A percentile compares a stretch with the other conserved stretches of the same genome.
These are phyloP conservation scores for Rhabdornis inornatus DNA, from an alignment of 2,113 vertebrate genomes.

Conservation along the genomic window DNA sequence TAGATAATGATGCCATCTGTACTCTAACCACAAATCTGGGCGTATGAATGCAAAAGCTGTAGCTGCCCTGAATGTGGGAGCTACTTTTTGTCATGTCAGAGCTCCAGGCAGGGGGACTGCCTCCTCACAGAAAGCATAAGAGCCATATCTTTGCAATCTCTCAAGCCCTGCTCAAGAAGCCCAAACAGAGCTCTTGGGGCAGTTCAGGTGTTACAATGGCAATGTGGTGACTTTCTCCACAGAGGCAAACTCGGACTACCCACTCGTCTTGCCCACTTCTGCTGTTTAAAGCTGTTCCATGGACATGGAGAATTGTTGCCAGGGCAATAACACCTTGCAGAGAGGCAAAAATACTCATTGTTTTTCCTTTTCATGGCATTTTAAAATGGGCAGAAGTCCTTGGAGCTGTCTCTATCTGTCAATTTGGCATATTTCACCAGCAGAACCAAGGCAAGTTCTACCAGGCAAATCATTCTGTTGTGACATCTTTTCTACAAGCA, in stretches of 20 bases:
- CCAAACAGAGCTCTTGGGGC: neutral
- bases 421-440: neutral
- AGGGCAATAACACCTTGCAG: neutral
- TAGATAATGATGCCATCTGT: neutral
- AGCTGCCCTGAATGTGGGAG: neutral
- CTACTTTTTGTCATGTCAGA: neutral
- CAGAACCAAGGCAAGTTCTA: neutral
- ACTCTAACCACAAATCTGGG: neutral
- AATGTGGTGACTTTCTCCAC: neutral
- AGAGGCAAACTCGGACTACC: neutral
- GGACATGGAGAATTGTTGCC: neutral
- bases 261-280: rapidly evolving
- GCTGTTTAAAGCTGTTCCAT: neutral
- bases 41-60: neutral
- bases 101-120: neutral
- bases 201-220: neutral
- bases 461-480: neutral
- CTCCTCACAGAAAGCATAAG: too few species aligned
- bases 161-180: neutral
- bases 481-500: neutral
- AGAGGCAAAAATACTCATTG: neutral
- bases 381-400: neutral
- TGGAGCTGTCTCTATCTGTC: neutral
- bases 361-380: neutral
- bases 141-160: rapidly evolving